Percentiles rank a stretch among this genome's conserved stretches.
Conservation (phyloP, 2,797 vertebrate species). For the Ataeniobius toweri region DNA sequence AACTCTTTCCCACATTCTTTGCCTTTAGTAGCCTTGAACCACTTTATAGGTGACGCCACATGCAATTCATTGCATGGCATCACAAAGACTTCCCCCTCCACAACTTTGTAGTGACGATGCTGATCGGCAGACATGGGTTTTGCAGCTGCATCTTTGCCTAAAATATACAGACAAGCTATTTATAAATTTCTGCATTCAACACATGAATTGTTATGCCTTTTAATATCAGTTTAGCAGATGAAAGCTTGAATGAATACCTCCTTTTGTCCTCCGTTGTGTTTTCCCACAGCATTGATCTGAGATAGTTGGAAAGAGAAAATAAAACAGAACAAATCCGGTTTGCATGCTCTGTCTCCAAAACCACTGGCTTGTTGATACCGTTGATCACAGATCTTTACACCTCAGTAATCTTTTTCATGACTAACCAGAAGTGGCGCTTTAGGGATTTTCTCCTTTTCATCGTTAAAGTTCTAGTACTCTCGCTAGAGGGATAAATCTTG, state of each 20-base stretch:
- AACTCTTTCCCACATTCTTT: conserved; percentile 30
- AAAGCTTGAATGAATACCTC: conserved; percentile 42
- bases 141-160: neutral
- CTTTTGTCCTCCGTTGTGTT: neutral
- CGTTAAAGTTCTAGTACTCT: neutral
- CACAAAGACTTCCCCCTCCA: conserved; percentile 64
- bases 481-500: neutral
- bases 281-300: conserved; percentile 39
- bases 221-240: no score
- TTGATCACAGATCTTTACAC: neutral
- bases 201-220: neutral
- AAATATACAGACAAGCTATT: neutral
- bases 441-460: neutral
- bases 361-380: neutral
- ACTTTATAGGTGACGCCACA: neutral
- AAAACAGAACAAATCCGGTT: conserved; percentile 16
- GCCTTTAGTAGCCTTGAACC: conserved; percentile 22
- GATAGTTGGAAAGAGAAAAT: conserved; percentile 22
- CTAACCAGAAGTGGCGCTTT: conserved; percentile 2
- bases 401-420: neutral
- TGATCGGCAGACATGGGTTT: conserved; percentile 8
- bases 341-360: conserved; percentile 30
- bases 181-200: neutral
- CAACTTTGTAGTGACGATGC: conserved; percentile 54
- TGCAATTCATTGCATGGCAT: conserved; percentile 42